A percentile compares a stretch with the other conserved stretches of the same genome.
Conservation (phyloP, 2,888 invertebrate genomes). For the Aleiodes leptofemur region DNA sequence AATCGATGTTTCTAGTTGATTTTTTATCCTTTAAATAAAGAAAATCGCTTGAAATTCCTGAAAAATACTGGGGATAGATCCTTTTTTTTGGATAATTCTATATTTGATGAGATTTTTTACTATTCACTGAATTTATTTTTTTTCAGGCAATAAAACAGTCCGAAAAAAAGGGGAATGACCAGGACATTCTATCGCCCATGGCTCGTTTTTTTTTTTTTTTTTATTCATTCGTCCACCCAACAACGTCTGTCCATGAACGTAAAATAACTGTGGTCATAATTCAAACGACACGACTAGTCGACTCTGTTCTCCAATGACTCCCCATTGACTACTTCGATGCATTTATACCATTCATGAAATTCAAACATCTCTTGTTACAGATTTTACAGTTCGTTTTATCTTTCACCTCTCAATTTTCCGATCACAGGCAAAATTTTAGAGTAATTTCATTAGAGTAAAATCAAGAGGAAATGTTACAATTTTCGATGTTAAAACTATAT, state of each 20-base stretch:
- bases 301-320: slow-evolving; percentile 23
- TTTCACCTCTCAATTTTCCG: neutral
- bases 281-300: slow-evolving; percentile 25
- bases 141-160: too few relatives aligned
- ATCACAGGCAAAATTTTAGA: neutral
- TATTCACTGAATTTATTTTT: too few relatives aligned
- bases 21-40: too few relatives aligned
- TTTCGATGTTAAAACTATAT: neutral
- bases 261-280: slow-evolving; percentile 28
- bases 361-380: slow-evolving; percentile 31
- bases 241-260: neutral
- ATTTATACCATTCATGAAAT: slow-evolving; percentile 34
- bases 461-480: too few relatives aligned
- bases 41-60: too few relatives aligned
- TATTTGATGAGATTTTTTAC: too few relatives aligned
- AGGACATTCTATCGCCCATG: neutral
- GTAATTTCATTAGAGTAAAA: too few relatives aligned
- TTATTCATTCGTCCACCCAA: neutral
- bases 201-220: slow-evolving; percentile 3
- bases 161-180: too few relatives aligned
- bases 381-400: slow-evolving; percentile 27
- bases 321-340: slow-evolving; percentile 23
- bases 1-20: too few relatives aligned
- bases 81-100: too few relatives aligned
- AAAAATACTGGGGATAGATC: too few relatives aligned